phyloP scores from a whole-genome alignment of 1,140 invertebrate species.

The Psilanteris sp. region DNA sequence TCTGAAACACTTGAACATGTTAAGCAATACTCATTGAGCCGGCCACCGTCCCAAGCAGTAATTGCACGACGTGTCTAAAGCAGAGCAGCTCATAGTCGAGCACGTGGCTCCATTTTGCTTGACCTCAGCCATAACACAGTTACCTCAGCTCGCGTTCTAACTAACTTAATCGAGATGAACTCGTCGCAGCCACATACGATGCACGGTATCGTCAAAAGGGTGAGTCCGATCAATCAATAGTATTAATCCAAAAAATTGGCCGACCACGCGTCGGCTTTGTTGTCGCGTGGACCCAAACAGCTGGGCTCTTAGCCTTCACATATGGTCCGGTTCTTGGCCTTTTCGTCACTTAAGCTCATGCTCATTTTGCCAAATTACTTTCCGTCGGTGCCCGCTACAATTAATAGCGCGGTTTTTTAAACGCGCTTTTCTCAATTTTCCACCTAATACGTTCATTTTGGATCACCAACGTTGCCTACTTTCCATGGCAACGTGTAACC shows the following conservation, averaged over 20 bases:
- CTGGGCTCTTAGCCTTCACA: slow-evolving; percentile 3
- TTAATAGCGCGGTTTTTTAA: no score
- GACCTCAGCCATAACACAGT: slow-evolving; percentile 30
- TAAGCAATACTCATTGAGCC: slow-evolving; percentile 24
- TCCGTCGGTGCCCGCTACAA: no score
- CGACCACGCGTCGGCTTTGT: not conserved
- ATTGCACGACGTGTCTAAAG: slow-evolving; percentile 10
- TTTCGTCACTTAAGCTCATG: slow-evolving; percentile 9
- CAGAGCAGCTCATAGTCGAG: slow-evolving; percentile 9
- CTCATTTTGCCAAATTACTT: no score
- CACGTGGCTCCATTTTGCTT: slow-evolving; percentile 45
- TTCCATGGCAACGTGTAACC: no score
- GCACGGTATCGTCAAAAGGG: slow-evolving; percentile 82
- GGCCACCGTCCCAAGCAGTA: slow-evolving; percentile 1
- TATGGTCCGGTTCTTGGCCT: slow-evolving; percentile 3
- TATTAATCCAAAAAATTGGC: no score
- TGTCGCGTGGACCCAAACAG: not conserved
- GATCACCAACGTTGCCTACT: no score
- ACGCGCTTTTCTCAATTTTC: no score
- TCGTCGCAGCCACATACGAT: slow-evolving; percentile 74
- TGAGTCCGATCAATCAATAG: no score
- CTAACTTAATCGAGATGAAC: slow-evolving; percentile 72
- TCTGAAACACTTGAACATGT: slow-evolving; percentile 45
- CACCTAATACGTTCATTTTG: no score
- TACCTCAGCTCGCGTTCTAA: slow-evolving; percentile 12